These are phyloP conservation scores for Pelodytes ibericus DNA, from an alignment of 2,797 vertebrate genomes.

Conservation along the genomic window DNA sequence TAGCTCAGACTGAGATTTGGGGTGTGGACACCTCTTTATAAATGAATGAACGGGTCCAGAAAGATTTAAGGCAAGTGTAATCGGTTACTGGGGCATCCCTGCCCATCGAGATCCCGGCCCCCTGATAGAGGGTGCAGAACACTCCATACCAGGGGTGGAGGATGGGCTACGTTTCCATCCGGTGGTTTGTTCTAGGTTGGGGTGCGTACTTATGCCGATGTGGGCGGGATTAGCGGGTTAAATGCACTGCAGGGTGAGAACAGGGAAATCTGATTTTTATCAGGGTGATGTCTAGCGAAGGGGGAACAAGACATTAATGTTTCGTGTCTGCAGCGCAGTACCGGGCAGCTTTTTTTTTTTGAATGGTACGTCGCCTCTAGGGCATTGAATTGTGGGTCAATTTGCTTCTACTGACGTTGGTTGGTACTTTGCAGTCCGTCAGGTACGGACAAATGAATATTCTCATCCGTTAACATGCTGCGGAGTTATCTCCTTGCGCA, in stretches of 20 bases:
- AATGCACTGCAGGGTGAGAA: conserved; percentile 14
- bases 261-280: neutral
- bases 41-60: conserved; percentile 16
- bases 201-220: neutral
- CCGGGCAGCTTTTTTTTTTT: conserved; percentile 5
- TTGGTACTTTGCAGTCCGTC: neutral
- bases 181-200: neutral
- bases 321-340: neutral
- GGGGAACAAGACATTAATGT: neutral
- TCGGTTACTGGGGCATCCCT: neutral
- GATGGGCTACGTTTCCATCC: neutral
- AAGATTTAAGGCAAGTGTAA: neutral
- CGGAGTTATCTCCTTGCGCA: neutral
- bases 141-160: conserved; percentile 19
- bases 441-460: neutral
- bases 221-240: neutral
- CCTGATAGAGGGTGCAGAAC: neutral
- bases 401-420: neutral
- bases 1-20: conserved; percentile 26
- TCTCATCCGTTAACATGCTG: neutral
- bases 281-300: conserved; percentile 15
- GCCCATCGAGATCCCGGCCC: too few relatives aligned
- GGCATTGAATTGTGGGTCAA: neutral
- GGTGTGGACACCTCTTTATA: conserved; percentile 25
- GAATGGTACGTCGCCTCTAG: conserved; percentile 6